phyloP scores from a whole-genome alignment of 2,888 invertebrate genomes.

The Synanthedon andrenaeformis region DNA sequence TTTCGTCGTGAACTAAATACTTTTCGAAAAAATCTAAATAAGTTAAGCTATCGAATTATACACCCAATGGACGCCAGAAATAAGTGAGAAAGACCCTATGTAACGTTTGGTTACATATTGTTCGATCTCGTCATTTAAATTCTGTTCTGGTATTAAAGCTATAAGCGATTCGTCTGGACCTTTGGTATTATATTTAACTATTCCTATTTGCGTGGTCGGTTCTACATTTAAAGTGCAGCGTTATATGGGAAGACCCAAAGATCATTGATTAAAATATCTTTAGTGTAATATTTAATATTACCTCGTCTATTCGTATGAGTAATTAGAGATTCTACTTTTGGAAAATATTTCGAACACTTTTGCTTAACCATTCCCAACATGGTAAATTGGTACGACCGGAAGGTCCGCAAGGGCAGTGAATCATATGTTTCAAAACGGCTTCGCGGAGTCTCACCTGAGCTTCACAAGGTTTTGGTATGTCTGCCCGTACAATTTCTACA shows the following conservation, averaged over 20 bases:
- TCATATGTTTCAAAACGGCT: slow-evolving; percentile 5
- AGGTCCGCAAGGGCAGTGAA: slow-evolving; percentile 7
- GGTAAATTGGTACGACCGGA: slow-evolving; percentile 2
- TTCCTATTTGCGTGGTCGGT: background rate
- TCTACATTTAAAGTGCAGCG: slow-evolving; percentile 4
- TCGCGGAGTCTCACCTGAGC: background rate
- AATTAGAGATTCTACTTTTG: background rate
- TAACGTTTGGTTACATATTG: slow-evolving; percentile 1
- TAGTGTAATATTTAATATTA: background rate
- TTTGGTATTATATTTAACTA: slow-evolving; percentile 5
- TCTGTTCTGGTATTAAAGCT: background rate
- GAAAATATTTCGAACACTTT: slow-evolving; percentile 1
- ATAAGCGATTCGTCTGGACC: slow-evolving; percentile 2
- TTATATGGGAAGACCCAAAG: slow-evolving; percentile 7
- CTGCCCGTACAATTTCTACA: slow-evolving; percentile 5
- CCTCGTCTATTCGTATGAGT: slow-evolving; percentile 4
- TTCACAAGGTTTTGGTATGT: background rate
- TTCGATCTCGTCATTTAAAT: background rate
- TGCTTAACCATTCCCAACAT: background rate
- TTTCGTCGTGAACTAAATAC: background rate
- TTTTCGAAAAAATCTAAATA: slow-evolving; percentile 4
- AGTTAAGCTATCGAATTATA: slow-evolving; percentile 4
- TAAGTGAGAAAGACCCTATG: slow-evolving; percentile 1
- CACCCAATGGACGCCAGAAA: slow-evolving; percentile 2
- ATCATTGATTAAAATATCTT: slow-evolving; percentile 1